These are phyloP conservation scores for Sinotaia quadrata DNA, from an alignment of 2,888 invertebrate species.

Conservation along the genomic window DNA sequence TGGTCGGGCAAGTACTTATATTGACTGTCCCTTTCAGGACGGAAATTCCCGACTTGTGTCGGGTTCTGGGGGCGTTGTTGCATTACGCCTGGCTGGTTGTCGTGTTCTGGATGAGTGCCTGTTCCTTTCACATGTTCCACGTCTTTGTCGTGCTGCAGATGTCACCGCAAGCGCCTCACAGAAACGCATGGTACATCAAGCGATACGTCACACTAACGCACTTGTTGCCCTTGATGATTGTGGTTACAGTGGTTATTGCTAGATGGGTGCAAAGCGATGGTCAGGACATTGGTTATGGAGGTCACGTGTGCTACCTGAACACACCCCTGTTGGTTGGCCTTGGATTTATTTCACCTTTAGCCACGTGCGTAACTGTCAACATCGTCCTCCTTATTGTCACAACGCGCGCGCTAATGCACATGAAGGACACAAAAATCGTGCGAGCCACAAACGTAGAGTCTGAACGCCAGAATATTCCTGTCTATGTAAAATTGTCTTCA, in stretches of 20 bases:
- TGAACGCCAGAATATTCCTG: conserved; percentile 40
- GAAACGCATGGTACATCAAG: conserved; percentile 17
- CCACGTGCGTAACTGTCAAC: conserved; percentile 42
- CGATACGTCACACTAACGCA: conserved; percentile 24
- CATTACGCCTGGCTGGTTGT: conserved; percentile 46
- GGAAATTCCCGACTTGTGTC: conserved; percentile 28
- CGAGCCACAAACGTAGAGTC: conserved; percentile 17
- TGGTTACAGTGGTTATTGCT: conserved; percentile 19
- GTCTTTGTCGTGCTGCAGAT: conserved; percentile 35
- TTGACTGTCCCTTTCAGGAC: conserved; percentile 29
- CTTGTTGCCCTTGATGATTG: conserved; percentile 10
- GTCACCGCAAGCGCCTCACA: not conserved
- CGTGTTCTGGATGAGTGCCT: conserved; percentile 41
- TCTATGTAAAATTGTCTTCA: conserved; percentile 51
- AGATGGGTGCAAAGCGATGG: conserved; percentile 16
- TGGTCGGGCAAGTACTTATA: conserved; percentile 40
- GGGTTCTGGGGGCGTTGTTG: conserved; percentile 36
- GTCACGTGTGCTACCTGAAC: conserved; percentile 36
- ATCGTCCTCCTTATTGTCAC: conserved; percentile 44
- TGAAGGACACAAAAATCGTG: conserved; percentile 23
- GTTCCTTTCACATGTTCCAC: conserved; percentile 47
- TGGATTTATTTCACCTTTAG: conserved; percentile 46
- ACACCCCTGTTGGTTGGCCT: conserved; percentile 28
- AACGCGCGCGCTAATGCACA: conserved; percentile 42
- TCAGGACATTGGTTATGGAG: conserved; percentile 37